A percentile compares a stretch with the other conserved stretches of the same genome.
phyloP scores from a whole-genome alignment of 1,140 invertebrate genomes.

The Drosophila kanapiae region DNA sequence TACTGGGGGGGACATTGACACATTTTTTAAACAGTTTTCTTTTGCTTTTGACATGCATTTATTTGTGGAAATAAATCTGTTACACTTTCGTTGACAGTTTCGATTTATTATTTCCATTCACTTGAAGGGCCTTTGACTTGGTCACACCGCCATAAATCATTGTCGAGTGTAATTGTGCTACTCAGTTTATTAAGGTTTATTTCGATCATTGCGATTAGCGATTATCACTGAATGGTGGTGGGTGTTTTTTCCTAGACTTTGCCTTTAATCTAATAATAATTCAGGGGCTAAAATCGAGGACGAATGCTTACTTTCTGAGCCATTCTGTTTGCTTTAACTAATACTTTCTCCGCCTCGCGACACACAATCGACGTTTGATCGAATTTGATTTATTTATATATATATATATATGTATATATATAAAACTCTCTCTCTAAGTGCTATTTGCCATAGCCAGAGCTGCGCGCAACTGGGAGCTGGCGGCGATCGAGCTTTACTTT shows the following conservation, averaged over 20 bases:
- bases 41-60: neutral
- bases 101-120: conserved; percentile 20
- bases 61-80: conserved; percentile 19
- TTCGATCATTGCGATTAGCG: conserved; percentile 34
- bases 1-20: neutral
- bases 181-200: conserved; percentile 9
- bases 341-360: conserved; percentile 45
- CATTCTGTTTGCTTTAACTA: conserved; percentile 53
- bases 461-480: conserved; percentile 60
- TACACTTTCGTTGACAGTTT: conserved; percentile 11
- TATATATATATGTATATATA: neutral
- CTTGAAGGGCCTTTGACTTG: conserved; percentile 15
- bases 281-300: neutral
- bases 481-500: conserved; percentile 55
- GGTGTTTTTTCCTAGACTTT: conserved; percentile 14
- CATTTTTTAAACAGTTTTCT: neutral
- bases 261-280: conserved; percentile 3
- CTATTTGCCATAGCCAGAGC: conserved; percentile 44
- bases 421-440: conserved; percentile 22
- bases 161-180: conserved; percentile 32
- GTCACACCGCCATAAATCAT: conserved; percentile 26
- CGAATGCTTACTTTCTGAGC: conserved; percentile 61
- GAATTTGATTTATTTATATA: too few relatives aligned
- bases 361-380: neutral
- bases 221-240: conserved; percentile 5